phyloP scores from a whole-genome alignment of 2,113 vertebrate genomes.

The Melanotaenia duboulayi region DNA sequence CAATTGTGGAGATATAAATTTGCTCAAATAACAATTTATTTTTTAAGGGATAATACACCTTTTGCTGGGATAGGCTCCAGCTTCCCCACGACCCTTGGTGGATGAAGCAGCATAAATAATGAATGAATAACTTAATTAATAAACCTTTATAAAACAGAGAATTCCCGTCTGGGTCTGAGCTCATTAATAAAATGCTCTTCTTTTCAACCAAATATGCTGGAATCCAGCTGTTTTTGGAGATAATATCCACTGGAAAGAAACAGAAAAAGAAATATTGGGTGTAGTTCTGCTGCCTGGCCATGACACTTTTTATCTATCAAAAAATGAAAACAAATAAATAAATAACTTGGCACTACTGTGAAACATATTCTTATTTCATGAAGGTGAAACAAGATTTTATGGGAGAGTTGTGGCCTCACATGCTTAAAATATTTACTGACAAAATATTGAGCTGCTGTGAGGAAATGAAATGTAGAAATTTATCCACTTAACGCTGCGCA shows the following conservation, averaged over 20 bases:
- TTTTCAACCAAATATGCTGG: constrained; percentile 13
- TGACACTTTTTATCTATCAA: constrained; percentile 1
- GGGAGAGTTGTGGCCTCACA: not conserved
- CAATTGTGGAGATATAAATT: not conserved
- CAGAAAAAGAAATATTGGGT: not conserved
- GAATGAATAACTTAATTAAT: too few species aligned
- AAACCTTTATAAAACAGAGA: constrained; percentile 18
- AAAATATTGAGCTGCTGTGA: constrained; percentile 31
- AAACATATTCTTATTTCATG: not conserved
- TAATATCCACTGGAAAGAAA: constrained; percentile 8
- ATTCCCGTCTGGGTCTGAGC: constrained; percentile 23
- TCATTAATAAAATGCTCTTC: constrained; percentile 24
- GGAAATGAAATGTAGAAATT: constrained; percentile 30
- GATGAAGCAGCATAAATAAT: too few species aligned
- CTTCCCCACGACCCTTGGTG: too few species aligned
- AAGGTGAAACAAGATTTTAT: not conserved
- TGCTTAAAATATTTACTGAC: constrained; percentile 38
- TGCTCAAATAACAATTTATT: constrained; percentile 1
- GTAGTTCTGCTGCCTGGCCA: not conserved
- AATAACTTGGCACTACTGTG: not conserved
- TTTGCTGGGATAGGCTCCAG: too few species aligned
- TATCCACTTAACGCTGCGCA: constrained; percentile 21
- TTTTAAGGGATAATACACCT: not conserved
- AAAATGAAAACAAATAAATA: not conserved
- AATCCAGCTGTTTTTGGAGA: constrained; percentile 1